These are phyloP conservation scores for Folsomia manolachei DNA, from an alignment of 2,888 invertebrate genomes.

Conservation along the genomic window DNA sequence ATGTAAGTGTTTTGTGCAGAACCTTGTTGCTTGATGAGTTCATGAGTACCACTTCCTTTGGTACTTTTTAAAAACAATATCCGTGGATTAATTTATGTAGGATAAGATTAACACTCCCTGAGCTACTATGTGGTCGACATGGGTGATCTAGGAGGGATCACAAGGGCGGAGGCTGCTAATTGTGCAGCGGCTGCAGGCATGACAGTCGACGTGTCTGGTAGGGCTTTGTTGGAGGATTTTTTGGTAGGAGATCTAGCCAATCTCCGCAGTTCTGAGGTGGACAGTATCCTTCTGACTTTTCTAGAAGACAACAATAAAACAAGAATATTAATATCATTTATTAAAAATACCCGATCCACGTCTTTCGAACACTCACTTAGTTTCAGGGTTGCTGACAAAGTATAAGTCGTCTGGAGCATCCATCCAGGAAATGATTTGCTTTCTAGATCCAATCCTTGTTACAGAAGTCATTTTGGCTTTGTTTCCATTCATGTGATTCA, in stretches of 20 bases:
- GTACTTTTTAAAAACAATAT: slow-evolving; percentile 13
- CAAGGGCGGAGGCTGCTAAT: slow-evolving; percentile 33
- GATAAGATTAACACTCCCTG: background rate
- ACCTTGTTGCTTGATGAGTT: background rate
- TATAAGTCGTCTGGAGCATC: slow-evolving; percentile 88
- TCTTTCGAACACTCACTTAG: slow-evolving; percentile 67
- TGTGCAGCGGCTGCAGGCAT: slow-evolving; percentile 35
- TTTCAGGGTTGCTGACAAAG: slow-evolving; percentile 84
- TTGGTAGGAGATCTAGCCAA: slow-evolving; percentile 79
- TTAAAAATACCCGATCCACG: background rate
- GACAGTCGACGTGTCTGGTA: slow-evolving; percentile 22
- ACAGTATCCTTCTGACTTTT: slow-evolving; percentile 77
- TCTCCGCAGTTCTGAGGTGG: slow-evolving; percentile 71
- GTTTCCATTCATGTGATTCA: slow-evolving; percentile 63
- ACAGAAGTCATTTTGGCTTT: slow-evolving; percentile 72
- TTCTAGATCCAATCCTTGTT: slow-evolving; percentile 70
- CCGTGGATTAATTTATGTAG: slow-evolving; percentile 10
- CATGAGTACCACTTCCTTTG: too few species aligned
- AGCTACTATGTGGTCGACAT: slow-evolving; percentile 31
- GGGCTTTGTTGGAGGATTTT: slow-evolving; percentile 41
- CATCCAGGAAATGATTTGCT: slow-evolving; percentile 91
- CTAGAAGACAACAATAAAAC: slow-evolving; percentile 57
- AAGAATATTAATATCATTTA: background rate
- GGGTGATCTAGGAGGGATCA: slow-evolving; percentile 40
- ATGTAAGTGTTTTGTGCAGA: background rate